phyloP scores from a whole-genome alignment of 2,113 vertebrate genomes.

The Indri indri region DNA sequence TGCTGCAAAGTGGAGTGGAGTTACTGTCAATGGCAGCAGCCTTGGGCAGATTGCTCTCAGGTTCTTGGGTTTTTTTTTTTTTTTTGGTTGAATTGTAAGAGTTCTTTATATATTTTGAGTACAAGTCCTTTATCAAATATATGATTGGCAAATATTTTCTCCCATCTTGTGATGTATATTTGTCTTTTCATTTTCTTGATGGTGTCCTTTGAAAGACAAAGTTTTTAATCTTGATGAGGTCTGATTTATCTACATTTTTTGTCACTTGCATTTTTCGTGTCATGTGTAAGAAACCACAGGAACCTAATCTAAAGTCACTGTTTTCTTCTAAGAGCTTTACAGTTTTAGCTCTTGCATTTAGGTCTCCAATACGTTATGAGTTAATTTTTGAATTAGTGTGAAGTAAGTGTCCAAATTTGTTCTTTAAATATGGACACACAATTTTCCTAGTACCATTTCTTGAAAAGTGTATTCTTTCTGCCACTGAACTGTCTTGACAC shows the following conservation, averaged over 20 bases:
- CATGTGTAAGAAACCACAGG: slow-evolving; percentile 10
- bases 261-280: neutral
- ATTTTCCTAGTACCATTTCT: neutral
- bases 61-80: neutral
- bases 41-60: neutral
- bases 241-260: neutral
- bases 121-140: neutral
- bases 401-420: neutral
- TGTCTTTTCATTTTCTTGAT: slow-evolving; percentile 24
- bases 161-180: neutral
- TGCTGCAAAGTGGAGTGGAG: neutral
- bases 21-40: neutral
- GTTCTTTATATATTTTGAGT: neutral
- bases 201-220: neutral
- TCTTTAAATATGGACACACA: neutral
- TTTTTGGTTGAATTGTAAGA: neutral
- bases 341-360: slow-evolving; percentile 22
- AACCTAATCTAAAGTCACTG: neutral
- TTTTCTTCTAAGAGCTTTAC: slow-evolving; percentile 30
- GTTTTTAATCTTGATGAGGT: slow-evolving; percentile 2
- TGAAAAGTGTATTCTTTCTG: neutral
- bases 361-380: neutral
- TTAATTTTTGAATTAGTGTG: neutral
- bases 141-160: slow-evolving; percentile 8
- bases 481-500: neutral